Conservation (phyloP, 1,140 invertebrate species). For the Diachasma alloeum region DNA sequence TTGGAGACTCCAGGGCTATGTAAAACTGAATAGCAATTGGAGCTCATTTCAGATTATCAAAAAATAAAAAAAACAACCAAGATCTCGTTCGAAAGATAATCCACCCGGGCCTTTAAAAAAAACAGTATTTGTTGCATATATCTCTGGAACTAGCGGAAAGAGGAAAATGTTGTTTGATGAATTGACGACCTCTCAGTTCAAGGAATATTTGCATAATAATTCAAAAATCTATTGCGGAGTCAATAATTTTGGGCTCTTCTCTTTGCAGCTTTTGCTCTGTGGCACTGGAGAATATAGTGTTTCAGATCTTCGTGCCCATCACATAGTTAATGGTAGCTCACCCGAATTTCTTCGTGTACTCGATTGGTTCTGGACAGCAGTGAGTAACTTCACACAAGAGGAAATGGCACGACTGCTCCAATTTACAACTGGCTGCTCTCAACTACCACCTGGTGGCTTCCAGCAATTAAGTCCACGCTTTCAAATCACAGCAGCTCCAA, state of each 20-base stretch:
- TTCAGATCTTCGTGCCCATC: constrained; percentile 87
- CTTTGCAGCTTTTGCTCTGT: constrained; percentile 83
- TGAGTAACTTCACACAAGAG: constrained; percentile 90
- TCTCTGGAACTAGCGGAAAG: too few species aligned
- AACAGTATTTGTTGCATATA: too few species aligned
- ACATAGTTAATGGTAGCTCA: constrained; percentile 84
- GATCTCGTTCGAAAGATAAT: too few species aligned
- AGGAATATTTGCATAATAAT: not conserved
- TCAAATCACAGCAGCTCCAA: constrained; percentile 88
- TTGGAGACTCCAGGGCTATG: too few species aligned
- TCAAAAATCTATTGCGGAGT: not conserved
- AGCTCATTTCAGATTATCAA: too few species aligned
- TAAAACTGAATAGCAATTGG: too few species aligned
- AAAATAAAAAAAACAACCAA: too few species aligned
- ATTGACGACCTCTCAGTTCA: not conserved
- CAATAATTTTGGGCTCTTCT: constrained; percentile 39
- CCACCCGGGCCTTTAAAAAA: too few species aligned
- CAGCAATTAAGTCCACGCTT: constrained; percentile 88
- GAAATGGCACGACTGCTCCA: constrained; percentile 93
- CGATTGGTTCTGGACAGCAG: constrained; percentile 94
- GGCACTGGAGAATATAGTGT: constrained; percentile 94
- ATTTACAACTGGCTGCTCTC: constrained; percentile 93
- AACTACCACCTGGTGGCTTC: constrained; percentile 91
- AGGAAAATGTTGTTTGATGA: not conserved
- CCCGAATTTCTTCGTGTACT: constrained; percentile 85